Conservation (phyloP, 2,113 vertebrate genomes). For the Apistogramma diplotaenia region DNA sequence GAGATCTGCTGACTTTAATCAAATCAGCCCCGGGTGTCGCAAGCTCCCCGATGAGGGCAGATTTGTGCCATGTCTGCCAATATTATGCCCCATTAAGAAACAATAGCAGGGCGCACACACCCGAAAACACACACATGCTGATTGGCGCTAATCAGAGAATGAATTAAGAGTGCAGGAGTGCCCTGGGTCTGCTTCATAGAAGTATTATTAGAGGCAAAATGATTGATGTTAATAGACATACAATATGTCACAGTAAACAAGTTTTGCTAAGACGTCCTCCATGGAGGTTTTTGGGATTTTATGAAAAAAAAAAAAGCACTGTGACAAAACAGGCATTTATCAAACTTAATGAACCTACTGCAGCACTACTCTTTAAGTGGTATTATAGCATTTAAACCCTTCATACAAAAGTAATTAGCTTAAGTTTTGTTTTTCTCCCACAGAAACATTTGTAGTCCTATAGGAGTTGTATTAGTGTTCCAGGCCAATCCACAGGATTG, state of each 20-base stretch:
- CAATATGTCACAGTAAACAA: conserved; percentile 12
- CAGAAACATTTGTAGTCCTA: not conserved
- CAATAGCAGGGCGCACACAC: not conserved
- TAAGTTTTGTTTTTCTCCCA: not conserved
- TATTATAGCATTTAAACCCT: not conserved
- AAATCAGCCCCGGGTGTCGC: conserved; percentile 50
- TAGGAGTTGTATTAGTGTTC: not conserved
- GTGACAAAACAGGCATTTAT: not conserved
- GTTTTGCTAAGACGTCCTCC: not conserved
- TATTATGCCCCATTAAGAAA: conserved; percentile 60
- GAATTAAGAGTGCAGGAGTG: conserved; percentile 18
- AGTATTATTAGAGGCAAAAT: conserved; percentile 14
- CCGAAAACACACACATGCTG: conserved; percentile 16
- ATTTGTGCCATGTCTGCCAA: conserved; percentile 51
- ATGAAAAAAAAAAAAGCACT: not conserved
- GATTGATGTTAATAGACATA: conserved; percentile 25
- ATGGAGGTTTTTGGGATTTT: not conserved
- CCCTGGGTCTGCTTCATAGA: not conserved
- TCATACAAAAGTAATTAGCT: not conserved
- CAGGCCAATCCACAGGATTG: not conserved
- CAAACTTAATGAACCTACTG: not conserved
- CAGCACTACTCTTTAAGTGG: not conserved
- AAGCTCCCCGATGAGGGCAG: conserved; percentile 45
- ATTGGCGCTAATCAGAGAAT: conserved; percentile 41
- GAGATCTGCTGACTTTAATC: conserved; percentile 60